Percentiles rank a stretch among this genome's conserved stretches.
Conservation (phyloP, 2,113 vertebrate genomes). For the Cinclus cinclus region DNA sequence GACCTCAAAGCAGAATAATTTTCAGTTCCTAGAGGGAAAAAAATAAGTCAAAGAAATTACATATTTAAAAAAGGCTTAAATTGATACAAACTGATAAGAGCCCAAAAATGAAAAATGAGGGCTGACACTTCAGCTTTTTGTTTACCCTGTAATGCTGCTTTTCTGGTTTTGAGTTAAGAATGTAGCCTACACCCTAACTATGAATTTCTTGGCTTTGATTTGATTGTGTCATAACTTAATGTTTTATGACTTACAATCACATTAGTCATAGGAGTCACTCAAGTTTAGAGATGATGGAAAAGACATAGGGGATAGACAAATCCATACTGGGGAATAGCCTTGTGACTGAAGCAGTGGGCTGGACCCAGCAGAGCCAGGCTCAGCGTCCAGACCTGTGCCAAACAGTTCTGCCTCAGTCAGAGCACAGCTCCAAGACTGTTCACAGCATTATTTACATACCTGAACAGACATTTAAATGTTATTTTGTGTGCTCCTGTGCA, state of each 20-base stretch:
- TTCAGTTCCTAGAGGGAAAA: slow-evolving; percentile 63
- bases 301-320: slow-evolving; percentile 53
- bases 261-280: slow-evolving; percentile 69
- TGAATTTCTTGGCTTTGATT: slow-evolving; percentile 71
- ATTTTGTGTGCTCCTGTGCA: background rate
- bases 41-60: slow-evolving; percentile 67
- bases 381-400: background rate
- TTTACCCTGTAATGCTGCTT: slow-evolving; percentile 67
- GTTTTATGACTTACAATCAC: slow-evolving; percentile 70
- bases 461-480: background rate
- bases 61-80: slow-evolving; percentile 54
- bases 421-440: background rate
- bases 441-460: background rate
- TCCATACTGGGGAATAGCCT: slow-evolving; percentile 20
- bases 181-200: slow-evolving; percentile 68
- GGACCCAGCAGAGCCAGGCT: background rate
- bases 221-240: slow-evolving; percentile 69
- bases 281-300: slow-evolving; percentile 68
- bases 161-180: slow-evolving; percentile 72
- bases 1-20: slow-evolving; percentile 66
- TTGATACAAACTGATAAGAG: slow-evolving; percentile 70
- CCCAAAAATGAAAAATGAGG: slow-evolving; percentile 63
- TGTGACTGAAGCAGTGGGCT: background rate
- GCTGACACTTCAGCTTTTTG: slow-evolving; percentile 59
- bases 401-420: background rate